phyloP scores from a whole-genome alignment of 2,797 vertebrate genomes.

The Podargus strigoides region DNA sequence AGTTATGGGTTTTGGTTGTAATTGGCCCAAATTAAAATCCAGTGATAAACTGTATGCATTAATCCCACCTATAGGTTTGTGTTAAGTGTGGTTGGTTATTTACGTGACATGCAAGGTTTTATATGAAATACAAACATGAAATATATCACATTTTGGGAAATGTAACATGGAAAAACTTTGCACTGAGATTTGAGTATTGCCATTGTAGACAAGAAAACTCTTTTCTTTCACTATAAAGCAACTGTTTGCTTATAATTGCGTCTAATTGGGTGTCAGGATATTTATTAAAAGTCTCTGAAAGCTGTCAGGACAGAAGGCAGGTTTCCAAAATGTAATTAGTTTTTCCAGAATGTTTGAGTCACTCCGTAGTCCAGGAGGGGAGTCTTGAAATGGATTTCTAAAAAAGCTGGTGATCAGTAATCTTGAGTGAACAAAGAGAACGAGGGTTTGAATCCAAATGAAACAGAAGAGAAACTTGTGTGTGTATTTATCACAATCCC shows the following conservation, averaged over 20 bases:
- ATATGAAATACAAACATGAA: neutral
- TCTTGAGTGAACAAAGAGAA: neutral
- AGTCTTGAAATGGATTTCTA: neutral
- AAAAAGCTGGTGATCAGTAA: neutral
- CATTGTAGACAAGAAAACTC: neutral
- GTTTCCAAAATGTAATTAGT: neutral
- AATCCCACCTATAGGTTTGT: neutral
- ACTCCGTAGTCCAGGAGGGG: neutral
- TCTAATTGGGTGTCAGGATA: neutral
- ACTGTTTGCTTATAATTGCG: neutral
- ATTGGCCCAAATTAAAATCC: neutral
- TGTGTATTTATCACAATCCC: neutral
- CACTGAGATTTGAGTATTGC: neutral
- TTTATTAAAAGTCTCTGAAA: neutral
- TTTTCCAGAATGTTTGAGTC: neutral
- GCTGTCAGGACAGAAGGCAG: neutral
- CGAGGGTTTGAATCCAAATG: neutral
- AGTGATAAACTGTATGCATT: neutral
- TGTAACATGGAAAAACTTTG: neutral
- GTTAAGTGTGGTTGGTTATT: neutral
- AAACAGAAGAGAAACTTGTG: neutral
- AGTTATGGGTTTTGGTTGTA: neutral
- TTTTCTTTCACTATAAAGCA: neutral
- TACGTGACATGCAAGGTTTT: accelerated
- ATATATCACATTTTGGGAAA: neutral